Percentiles rank a stretch among this genome's conserved stretches.
Conservation (phyloP, 2,888 invertebrate genomes). For the Leptopterna dolabrata region DNA sequence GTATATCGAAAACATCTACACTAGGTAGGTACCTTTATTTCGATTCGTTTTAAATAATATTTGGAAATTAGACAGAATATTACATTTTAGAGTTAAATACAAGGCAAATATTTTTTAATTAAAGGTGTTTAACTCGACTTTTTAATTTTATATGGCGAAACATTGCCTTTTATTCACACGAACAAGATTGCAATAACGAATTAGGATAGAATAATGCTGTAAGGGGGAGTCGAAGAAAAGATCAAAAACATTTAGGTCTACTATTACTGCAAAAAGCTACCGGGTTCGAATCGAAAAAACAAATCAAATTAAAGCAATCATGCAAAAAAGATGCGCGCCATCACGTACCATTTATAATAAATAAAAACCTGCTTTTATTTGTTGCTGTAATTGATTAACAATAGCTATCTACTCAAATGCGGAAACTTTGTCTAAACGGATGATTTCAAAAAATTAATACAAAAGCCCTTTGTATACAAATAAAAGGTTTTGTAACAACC, state of each 20-base stretch:
- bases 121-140: neutral
- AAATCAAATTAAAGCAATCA: neutral
- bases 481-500: too few species aligned
- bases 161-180: neutral
- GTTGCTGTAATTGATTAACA: neutral
- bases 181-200: neutral
- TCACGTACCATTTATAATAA: neutral
- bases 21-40: too few species aligned
- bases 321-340: conserved; percentile 1
- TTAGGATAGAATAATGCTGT: neutral
- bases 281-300: neutral
- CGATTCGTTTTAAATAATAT: too few species aligned
- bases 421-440: too few species aligned
- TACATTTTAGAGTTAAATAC: too few species aligned
- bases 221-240: neutral
- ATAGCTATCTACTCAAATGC: too few species aligned
- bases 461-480: too few species aligned
- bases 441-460: too few species aligned
- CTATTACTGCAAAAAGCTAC: conserved; percentile 21
- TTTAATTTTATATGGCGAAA: neutral
- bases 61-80: too few species aligned
- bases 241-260: conserved; percentile 8
- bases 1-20: too few species aligned
- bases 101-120: too few species aligned
- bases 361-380: conserved; percentile 4